phyloP scores from a whole-genome alignment of 2,797 vertebrate genomes.

The Thalassophryne amazonica region DNA sequence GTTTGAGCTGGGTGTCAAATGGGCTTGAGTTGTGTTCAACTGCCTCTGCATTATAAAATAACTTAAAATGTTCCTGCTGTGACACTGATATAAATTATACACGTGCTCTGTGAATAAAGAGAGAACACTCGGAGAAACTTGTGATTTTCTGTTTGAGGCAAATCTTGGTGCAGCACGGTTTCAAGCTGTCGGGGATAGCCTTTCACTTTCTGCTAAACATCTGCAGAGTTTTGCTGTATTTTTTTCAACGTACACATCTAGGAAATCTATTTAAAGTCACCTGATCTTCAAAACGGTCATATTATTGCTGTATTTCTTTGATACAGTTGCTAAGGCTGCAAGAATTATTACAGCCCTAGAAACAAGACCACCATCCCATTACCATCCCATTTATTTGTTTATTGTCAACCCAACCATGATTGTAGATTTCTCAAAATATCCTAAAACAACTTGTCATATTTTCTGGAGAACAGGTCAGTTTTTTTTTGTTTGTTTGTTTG shows the following conservation, averaged over 20 bases:
- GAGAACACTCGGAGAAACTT: conserved; percentile 8
- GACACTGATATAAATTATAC: conserved; percentile 20
- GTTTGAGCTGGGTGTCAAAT: conserved; percentile 4
- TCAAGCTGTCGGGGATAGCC: conserved; percentile 3
- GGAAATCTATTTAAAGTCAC: too few species aligned
- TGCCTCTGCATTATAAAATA: conserved; percentile 24
- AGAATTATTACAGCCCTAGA: too few species aligned
- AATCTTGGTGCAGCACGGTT: conserved; percentile 16
- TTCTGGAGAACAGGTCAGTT: too few species aligned
- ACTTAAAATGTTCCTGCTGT: conserved; percentile 20
- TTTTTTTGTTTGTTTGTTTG: too few species aligned
- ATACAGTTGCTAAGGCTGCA: too few species aligned
- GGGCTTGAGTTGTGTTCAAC: conserved; percentile 20
- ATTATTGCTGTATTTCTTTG: too few species aligned
- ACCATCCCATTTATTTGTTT: too few species aligned
- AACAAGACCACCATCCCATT: too few species aligned
- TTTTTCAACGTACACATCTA: neutral
- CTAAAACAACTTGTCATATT: too few species aligned
- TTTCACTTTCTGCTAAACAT: conserved; percentile 12
- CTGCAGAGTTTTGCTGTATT: conserved; percentile 6
- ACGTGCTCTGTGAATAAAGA: conserved; percentile 23
- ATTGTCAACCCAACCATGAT: too few species aligned
- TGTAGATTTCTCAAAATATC: too few species aligned
- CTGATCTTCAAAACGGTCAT: too few species aligned
- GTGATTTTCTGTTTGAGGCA: conserved; percentile 1